A percentile compares a stretch with the other conserved stretches of the same genome.
Evolutionary conservation across 2,113 vertebrate species (phyloP).

Genomic region (Azemiops feae): DNA sequence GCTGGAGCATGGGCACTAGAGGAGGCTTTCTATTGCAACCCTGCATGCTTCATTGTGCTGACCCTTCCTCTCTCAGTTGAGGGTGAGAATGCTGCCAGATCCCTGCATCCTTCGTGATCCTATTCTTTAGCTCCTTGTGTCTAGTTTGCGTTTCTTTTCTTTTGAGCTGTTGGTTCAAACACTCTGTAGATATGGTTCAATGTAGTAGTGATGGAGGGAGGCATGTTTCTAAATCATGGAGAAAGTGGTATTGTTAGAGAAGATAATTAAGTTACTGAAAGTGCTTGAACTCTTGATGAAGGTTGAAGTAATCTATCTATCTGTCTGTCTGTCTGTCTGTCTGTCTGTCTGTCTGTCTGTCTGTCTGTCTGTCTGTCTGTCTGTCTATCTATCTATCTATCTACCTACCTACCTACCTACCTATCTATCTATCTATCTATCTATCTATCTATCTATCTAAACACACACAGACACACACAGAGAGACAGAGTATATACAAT

Average conservation of each 20-base stretch:
- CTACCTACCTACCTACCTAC: too few relatives aligned
- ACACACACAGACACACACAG: too few relatives aligned
- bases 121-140: not conserved
- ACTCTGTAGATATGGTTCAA: not conserved
- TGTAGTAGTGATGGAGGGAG: not conserved
- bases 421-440: too few relatives aligned
- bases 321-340: too few relatives aligned
- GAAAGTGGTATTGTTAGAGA: not conserved
- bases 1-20: not conserved
- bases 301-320: too few relatives aligned
- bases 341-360: too few relatives aligned
- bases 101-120: not conserved
- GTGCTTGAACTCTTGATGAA: too few relatives aligned
- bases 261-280: too few relatives aligned
- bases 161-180: not conserved
- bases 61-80: not conserved
- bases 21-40: not conserved
- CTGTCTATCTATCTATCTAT: too few relatives aligned
- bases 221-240: not conserved
- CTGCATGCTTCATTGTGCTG: not conserved
- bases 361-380: too few relatives aligned
- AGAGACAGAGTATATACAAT: not conserved
- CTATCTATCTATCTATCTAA: too few relatives aligned
- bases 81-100: not conserved
- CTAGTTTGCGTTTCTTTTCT: not conserved